Evolutionary conservation across 2,797 vertebrate genomes (phyloP).

Genomic region (Galagoides demidoff): DNA sequence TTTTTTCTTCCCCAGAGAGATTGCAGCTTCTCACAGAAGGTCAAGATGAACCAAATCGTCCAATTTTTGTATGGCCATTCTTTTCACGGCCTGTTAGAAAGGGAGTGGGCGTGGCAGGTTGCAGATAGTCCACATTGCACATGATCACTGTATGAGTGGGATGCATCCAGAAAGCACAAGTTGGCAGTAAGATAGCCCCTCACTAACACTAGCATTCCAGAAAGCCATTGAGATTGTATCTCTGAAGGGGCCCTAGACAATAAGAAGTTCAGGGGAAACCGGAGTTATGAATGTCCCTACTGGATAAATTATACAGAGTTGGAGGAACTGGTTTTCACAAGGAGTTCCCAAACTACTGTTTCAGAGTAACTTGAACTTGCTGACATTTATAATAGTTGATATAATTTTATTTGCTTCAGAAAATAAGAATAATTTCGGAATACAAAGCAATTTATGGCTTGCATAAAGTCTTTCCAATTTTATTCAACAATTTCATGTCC

Average conservation of each 20-base stretch:
- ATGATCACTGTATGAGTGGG: not conserved
- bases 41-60: not conserved
- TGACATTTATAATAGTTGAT: not conserved
- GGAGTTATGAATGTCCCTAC: not conserved
- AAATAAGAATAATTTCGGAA: constrained; percentile 20
- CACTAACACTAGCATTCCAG: not conserved
- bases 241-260: not conserved
- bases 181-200: not conserved
- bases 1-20: not conserved
- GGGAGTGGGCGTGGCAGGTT: not conserved
- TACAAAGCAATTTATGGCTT: not conserved
- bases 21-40: not conserved
- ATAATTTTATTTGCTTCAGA: constrained; percentile 21
- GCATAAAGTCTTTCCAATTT: not conserved
- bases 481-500: not conserved
- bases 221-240: not conserved
- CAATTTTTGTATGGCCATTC: too few relatives aligned
- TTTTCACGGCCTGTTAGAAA: not conserved
- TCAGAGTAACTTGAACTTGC: not conserved
- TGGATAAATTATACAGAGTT: not conserved
- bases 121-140: not conserved
- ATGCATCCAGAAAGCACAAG: not conserved
- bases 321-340: not conserved
- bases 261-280: not conserved
- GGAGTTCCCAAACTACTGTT: not conserved